Evolutionary conservation across 2,797 vertebrate species (phyloP), one percentile per base, ranked within the genome.

Genomic region (Rallus crepitans): DNA sequence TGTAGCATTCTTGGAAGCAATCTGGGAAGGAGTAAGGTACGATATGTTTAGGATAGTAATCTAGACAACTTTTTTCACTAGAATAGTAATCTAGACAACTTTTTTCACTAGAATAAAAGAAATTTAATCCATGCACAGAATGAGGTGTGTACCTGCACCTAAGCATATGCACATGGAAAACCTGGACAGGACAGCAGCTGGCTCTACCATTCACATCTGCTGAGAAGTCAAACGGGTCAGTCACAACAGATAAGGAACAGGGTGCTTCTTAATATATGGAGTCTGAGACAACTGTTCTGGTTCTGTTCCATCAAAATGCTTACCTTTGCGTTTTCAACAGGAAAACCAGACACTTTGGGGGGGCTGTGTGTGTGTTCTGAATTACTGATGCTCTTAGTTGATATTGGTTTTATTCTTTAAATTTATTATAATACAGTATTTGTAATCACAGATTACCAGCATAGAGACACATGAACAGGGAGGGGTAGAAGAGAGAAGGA

Each of bases 121-220:
- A 52, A 52, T 7, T 14, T 18, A 85, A 69, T 28, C 33, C 25
- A 35, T 13, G 17, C 52, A 27, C 15, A 30, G 27, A 50, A 72
- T 18, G 13, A 48, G 15, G 15, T 28, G 47, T 3, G 1, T 24
- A 25, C 16, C 11, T 50, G 9, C n/a, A 88, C 25, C 21, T 30
- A 4, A 0, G 9, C 0, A 0, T 35, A 16, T 6, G 2, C 1
- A 5, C 59, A 18, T 19, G 50, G 39, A 19, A 82, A 50, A 86
- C 21, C 35, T 21, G 25, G 15, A 9, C 39, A n/a, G 8, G 50
- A 37, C 18, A 39, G 37, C 28, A 64, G 31, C 12, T 6, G 3
- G 27, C 63, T 65, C 31, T 33, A 31, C 31, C 3, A 3, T 31
- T 28, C 17, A 5, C 35, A 21, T 23, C 52, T 39, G 15, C 7